Evolutionary conservation across 2,888 invertebrate species (phyloP).

Genomic region (Rhyacophila evoluta): DNA sequence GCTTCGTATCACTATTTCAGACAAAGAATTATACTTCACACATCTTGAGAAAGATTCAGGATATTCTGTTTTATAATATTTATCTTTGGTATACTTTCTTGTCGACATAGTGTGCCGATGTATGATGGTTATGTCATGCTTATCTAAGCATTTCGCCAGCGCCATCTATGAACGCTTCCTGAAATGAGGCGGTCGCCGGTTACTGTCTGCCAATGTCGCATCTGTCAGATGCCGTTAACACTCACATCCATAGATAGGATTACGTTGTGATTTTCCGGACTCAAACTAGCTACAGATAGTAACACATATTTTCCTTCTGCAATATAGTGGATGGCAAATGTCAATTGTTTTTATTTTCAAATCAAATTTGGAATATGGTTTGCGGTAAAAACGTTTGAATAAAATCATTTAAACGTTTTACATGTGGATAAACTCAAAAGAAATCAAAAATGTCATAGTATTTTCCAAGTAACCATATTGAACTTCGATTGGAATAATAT

Average conservation of each 20-base stretch:
- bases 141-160: neutral
- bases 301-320: neutral
- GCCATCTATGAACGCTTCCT: neutral
- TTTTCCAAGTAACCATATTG: too few species aligned
- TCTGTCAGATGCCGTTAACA: slow-evolving; percentile 1
- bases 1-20: too few species aligned
- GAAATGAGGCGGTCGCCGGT: neutral
- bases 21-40: too few species aligned
- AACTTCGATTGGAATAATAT: too few species aligned
- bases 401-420: too few species aligned
- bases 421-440: too few species aligned
- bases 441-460: too few species aligned
- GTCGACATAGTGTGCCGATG: neutral
- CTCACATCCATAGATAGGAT: neutral
- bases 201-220: neutral
- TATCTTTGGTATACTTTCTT: neutral
- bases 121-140: neutral
- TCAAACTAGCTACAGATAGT: neutral
- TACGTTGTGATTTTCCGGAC: slow-evolving; percentile 6
- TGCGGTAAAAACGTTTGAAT: too few species aligned
- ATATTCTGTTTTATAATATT: neutral
- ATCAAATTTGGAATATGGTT: neutral
- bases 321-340: neutral
- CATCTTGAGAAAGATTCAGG: too few species aligned
- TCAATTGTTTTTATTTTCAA: neutral